Evolutionary conservation across 2,888 invertebrate species (phyloP).

Genomic region (Stegophylla sp.): DNA sequence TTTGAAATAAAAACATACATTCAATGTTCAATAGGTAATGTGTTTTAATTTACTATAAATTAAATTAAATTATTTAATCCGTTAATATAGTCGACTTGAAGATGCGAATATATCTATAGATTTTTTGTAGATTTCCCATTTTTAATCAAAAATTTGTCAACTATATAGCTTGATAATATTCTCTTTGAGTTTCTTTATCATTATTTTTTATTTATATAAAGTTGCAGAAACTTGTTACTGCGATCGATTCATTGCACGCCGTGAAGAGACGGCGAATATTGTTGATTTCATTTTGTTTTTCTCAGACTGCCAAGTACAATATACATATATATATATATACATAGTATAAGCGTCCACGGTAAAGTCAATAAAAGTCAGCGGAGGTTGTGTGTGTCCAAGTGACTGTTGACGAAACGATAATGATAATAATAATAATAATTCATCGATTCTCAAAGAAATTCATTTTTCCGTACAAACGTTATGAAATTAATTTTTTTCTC

Average conservation of each 20-base stretch:
- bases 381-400: background rate
- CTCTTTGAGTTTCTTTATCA: no score
- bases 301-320: no score
- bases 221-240: background rate
- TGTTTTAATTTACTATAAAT: no score
- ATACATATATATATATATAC: background rate
- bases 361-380: background rate
- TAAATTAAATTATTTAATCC: no score
- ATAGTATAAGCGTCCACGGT: background rate
- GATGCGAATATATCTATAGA: no score
- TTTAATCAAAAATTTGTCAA: no score
- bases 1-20: no score
- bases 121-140: no score
- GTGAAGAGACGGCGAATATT: background rate
- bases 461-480: background rate
- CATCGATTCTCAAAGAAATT: background rate
- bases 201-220: no score
- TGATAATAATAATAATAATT: slow-evolving; percentile 1
- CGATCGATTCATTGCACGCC: background rate
- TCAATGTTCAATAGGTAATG: no score
- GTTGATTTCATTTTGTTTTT: background rate
- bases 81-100: no score
- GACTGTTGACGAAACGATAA: background rate
- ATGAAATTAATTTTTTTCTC: background rate
- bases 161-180: background rate